Conservation (phyloP, 1,140 invertebrate species). For the Cataglyphis hispanica region DNA sequence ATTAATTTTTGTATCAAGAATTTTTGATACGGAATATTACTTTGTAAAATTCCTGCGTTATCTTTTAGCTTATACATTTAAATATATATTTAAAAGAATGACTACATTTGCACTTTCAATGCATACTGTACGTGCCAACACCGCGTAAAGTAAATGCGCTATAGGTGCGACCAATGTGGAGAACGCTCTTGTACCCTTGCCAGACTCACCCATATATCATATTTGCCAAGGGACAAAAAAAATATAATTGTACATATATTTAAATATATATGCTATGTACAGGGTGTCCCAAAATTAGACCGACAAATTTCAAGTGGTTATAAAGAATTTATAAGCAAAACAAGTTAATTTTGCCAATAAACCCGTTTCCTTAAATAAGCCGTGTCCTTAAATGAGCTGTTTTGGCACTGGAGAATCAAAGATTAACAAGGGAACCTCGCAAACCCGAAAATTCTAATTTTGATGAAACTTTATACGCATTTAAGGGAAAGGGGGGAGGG, state of each 20-base stretch:
- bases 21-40: background rate
- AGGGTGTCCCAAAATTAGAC: too few species aligned
- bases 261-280: too few species aligned
- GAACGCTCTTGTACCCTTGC: background rate
- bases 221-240: background rate
- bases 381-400: too few species aligned
- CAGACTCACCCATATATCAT: background rate
- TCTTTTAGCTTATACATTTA: conserved; percentile 5
- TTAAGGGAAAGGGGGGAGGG: too few species aligned
- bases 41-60: background rate
- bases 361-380: too few species aligned
- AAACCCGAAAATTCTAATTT: too few species aligned
- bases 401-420: too few species aligned
- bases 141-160: background rate
- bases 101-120: conserved; percentile 47
- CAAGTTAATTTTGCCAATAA: too few species aligned
- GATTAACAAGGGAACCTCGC: too few species aligned
- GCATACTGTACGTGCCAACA: background rate
- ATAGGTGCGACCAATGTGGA: background rate
- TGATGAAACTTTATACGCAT: too few species aligned
- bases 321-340: too few species aligned
- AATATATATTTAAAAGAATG: conserved; percentile 6
- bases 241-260: background rate
- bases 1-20: background rate
- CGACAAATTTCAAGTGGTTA: too few species aligned